Evolutionary conservation across 2,888 invertebrate species (phyloP).

Genomic region (Pyrrhia umbra): DNA sequence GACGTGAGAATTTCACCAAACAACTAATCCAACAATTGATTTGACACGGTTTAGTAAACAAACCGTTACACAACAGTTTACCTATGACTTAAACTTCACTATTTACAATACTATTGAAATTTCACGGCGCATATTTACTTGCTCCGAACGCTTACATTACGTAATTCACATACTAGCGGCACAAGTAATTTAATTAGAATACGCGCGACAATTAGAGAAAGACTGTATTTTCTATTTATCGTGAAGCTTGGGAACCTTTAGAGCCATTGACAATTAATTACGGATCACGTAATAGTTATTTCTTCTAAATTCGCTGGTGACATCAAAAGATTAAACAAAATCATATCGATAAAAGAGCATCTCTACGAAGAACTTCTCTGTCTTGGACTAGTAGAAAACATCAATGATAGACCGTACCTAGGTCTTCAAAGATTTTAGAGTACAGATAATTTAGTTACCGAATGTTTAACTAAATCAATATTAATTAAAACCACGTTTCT

Average conservation of each 20-base stretch:
- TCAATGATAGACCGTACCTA: no score
- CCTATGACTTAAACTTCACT: constrained; percentile 24
- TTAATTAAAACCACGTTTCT: no score
- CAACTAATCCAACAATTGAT: constrained; percentile 46
- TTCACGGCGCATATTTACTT: constrained; percentile 32
- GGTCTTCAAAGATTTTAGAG: no score
- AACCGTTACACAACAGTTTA: constrained; percentile 26
- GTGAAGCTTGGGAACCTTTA: constrained; percentile 65
- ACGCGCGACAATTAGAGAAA: constrained; percentile 67
- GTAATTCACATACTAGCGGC: constrained; percentile 43
- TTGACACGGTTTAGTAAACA: constrained; percentile 21
- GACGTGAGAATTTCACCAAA: constrained; percentile 26
- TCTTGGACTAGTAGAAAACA: no score
- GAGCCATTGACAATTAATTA: constrained; percentile 1
- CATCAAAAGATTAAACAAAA: background rate
- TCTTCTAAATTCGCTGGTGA: background rate
- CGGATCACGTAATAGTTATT: background rate
- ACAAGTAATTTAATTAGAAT: constrained; percentile 65
- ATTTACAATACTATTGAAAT: constrained; percentile 42
- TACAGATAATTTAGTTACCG: no score
- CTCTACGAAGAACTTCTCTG: no score
- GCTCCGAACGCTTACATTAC: constrained; percentile 32
- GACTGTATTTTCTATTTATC: constrained; percentile 59
- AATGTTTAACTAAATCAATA: no score
- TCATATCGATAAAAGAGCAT: background rate